These are phyloP conservation scores for Regulus satrapa DNA, from an alignment of 2,113 vertebrate genomes.

Conservation along the genomic window DNA sequence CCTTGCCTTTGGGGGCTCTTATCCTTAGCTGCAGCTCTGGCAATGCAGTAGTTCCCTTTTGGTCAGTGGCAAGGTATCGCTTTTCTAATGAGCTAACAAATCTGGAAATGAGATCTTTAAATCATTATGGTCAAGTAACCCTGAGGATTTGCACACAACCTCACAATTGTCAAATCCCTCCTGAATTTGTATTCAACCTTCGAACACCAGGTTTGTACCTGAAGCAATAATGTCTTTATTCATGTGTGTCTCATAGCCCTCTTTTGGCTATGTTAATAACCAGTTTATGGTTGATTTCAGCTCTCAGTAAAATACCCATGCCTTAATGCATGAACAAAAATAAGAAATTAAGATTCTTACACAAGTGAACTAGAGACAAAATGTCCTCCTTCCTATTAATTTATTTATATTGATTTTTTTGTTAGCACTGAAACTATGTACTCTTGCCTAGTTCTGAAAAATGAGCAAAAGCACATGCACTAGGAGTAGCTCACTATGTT, in stretches of 20 bases:
- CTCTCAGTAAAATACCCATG: background rate
- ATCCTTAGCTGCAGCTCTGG: background rate
- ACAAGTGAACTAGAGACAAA: background rate
- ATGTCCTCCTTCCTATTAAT: background rate
- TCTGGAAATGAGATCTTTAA: background rate
- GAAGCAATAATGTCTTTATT: background rate
- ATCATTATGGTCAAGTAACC: background rate
- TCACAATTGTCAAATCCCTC: background rate
- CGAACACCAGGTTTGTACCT: background rate
- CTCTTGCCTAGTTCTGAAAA: background rate
- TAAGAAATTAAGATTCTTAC: background rate
- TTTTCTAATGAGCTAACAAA: background rate
- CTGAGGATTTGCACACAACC: background rate
- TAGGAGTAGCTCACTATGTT: background rate
- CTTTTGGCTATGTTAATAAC: background rate
- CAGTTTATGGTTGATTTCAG: background rate
- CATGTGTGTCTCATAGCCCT: rapidly evolving
- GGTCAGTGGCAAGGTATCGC: background rate
- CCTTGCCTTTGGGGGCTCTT: background rate
- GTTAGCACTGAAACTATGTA: background rate
- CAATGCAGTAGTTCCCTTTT: background rate
- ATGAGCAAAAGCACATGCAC: background rate
- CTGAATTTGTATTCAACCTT: background rate
- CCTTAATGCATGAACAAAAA: background rate
- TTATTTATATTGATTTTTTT: background rate